Conservation (phyloP, 2,888 invertebrate species). For the Noctua janthe region DNA sequence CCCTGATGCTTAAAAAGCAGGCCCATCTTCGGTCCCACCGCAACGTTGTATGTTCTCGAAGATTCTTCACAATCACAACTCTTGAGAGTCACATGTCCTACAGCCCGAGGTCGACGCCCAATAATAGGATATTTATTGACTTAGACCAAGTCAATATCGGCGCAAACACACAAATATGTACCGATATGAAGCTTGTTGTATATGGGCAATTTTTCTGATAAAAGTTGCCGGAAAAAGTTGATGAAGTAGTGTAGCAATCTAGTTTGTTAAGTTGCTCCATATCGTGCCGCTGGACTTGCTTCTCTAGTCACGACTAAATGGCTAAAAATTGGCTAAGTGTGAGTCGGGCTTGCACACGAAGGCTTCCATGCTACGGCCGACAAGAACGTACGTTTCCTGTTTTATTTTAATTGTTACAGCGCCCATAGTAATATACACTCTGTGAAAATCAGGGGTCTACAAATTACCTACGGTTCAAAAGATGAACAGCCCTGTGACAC, state of each 20-base stretch:
- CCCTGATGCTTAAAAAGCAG: not conserved
- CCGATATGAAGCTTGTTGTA: slow-evolving; percentile 18
- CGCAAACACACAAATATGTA: slow-evolving; percentile 45
- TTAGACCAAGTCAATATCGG: slow-evolving; percentile 59
- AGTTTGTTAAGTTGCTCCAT: too few relatives aligned
- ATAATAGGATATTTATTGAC: slow-evolving; percentile 65
- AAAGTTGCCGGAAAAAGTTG: not conserved
- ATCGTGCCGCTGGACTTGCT: not conserved
- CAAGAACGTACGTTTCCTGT: not conserved
- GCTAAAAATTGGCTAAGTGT: not conserved
- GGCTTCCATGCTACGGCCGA: not conserved
- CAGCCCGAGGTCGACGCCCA: slow-evolving; percentile 34
- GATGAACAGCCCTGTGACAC: not conserved
- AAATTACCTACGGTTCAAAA: not conserved
- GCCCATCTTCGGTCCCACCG: not conserved
- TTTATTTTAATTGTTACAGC: not conserved
- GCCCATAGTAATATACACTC: not conserved
- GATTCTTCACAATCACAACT: slow-evolving; percentile 16
- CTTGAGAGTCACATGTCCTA: slow-evolving; percentile 13
- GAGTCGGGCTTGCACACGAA: too few relatives aligned
- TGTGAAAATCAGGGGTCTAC: not conserved
- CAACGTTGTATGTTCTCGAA: not conserved
- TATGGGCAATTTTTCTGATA: not conserved
- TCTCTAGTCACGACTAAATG: not conserved
- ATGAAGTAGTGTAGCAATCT: too few relatives aligned